phyloP scores from a whole-genome alignment of 2,888 invertebrate species.

The Xestia c-nigrum region DNA sequence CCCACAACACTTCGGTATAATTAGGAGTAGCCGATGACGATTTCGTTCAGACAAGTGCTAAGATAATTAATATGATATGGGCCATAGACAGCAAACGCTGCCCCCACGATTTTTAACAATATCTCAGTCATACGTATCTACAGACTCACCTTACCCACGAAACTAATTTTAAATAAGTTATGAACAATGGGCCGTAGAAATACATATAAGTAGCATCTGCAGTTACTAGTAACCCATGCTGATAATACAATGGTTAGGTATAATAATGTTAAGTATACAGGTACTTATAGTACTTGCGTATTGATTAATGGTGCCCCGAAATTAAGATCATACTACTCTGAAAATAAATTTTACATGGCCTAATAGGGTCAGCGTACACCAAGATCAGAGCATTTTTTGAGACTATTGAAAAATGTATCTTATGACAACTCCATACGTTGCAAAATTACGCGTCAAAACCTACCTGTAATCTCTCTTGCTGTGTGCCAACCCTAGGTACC shows the following conservation, averaged over 20 bases:
- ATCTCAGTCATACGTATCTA: constrained; percentile 15
- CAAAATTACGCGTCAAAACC: no score
- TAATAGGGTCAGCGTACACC: neutral
- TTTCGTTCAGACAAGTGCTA: constrained; percentile 46
- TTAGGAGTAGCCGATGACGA: constrained; percentile 23
- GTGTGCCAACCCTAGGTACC: neutral
- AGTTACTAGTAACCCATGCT: constrained; percentile 48
- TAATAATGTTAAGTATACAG: constrained; percentile 32
- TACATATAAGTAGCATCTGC: constrained; percentile 65
- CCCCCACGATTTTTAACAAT: constrained; percentile 13
- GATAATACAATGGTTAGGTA: constrained; percentile 58
- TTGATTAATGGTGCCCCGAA: constrained; percentile 22
- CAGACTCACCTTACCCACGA: constrained; percentile 22
- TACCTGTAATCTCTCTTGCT: no score
- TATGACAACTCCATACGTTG: no score
- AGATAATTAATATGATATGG: constrained; percentile 32
- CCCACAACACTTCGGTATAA: constrained; percentile 25
- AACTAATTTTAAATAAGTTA: constrained; percentile 68
- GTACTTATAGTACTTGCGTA: neutral
- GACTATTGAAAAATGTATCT: no score
- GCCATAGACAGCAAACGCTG: constrained; percentile 2
- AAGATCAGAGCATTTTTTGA: no score
- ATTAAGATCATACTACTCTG: constrained; percentile 8
- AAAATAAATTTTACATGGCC: neutral
- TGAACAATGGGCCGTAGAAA: constrained; percentile 82